These are phyloP conservation scores for Margaritifera margaritifera DNA, from an alignment of 2,888 invertebrate genomes.

Conservation along the genomic window DNA sequence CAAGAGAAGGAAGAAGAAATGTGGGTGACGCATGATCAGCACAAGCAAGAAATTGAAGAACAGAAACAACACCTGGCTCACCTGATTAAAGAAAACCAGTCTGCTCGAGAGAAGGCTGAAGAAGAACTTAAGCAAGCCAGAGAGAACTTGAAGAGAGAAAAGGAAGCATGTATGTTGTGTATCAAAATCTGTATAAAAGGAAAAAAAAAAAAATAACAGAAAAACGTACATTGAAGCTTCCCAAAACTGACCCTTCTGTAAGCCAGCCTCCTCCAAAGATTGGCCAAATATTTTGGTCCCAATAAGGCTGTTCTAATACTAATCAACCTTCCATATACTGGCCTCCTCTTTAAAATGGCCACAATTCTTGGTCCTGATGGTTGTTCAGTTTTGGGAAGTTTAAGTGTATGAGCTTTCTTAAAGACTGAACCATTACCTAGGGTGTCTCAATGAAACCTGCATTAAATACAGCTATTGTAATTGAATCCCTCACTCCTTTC, in stretches of 20 bases:
- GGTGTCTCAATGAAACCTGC: no score
- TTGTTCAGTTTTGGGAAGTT: no score
- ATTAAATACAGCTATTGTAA: no score
- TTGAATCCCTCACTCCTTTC: no score
- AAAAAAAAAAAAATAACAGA: background rate
- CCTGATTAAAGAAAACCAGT: constrained; percentile 47
- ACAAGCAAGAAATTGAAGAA: constrained; percentile 55
- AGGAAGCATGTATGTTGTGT: constrained; percentile 51
- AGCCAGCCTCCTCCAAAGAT: background rate
- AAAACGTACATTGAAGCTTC: background rate
- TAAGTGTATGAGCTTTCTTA: no score
- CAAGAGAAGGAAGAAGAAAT: constrained; percentile 57
- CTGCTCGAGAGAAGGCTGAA: constrained; percentile 46
- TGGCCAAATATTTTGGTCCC: background rate
- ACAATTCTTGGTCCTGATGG: no score
- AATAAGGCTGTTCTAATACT: no score
- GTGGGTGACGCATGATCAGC: constrained; percentile 51
- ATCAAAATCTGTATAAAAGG: background rate
- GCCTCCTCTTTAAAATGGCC: no score
- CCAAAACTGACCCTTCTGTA: background rate
- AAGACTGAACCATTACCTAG: no score
- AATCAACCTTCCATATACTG: no score
- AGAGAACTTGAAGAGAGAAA: constrained; percentile 49
- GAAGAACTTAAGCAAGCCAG: constrained; percentile 49
- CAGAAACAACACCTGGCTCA: constrained; percentile 47